Base-by-base conservation (phyloP, 2,888 invertebrate genomes). In the Cyclophora punctaria region DNA sequence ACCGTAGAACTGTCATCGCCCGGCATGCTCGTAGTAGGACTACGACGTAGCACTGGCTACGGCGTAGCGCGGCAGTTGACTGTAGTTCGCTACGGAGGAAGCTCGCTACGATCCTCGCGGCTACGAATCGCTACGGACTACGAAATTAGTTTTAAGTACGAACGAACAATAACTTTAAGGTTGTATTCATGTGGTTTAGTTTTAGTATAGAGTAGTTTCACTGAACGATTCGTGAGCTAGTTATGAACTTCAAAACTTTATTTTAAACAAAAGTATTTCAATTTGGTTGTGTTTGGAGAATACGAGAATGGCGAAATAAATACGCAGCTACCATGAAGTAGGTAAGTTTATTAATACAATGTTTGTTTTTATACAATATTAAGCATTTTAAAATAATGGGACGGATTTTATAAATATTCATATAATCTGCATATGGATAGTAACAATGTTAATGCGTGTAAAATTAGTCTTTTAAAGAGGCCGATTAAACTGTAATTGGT, bases 21-120 rank as follows among this genome's bases (percentile, higher is more conserved):
- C 5, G 7, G 33, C 37, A 5, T 5, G 37, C 37, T 37, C 37
- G 37, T 37, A 47, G 46, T 46, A 45, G 40, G 48, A 7, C 45
- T 47, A 52, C 49, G 44, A 41, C 20, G 54, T 54, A 54, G 50
- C 37, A 73, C 72, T 71, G 62, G 58, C 69, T 71, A 69, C 71
- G 71, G 49, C 76, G 80, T 79, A 75, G 75, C 37, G 62, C 80
- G 75, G 59, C 79, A 83, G 83, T 83, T 73, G 74, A 71, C 67
- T 71, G 68, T 66, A 67, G 64, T 65, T 57, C 67, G 79, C 73
- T 78, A 75, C 75, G 73, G 64, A 62, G 72, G 49, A 60, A 72
- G 66, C 73, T 60, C 78, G 83, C 75, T 70, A 71, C 73, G 67
- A 44, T 50, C 50, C 57, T 37, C 37, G 37, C 5, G 5, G 63